These are phyloP conservation scores for Antidorcas marsupialis DNA, from an alignment of 2,113 vertebrate genomes.

Conservation along the genomic window DNA sequence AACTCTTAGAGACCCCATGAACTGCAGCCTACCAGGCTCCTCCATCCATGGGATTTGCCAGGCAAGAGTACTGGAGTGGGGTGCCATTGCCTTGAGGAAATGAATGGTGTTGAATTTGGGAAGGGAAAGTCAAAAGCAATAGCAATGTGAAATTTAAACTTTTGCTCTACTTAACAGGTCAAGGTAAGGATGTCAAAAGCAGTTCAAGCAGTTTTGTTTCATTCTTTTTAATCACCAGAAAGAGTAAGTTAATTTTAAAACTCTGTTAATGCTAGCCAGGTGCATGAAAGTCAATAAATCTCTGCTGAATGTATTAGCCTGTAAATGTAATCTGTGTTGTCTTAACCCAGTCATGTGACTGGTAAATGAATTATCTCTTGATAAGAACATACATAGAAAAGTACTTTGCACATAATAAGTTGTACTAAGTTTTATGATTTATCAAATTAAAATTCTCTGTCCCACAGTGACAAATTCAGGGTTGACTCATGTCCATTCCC, in stretches of 20 bases:
- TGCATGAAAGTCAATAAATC: not conserved
- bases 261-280: not conserved
- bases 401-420: not conserved
- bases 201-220: not conserved
- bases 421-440: not conserved
- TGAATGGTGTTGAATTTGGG: not conserved
- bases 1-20: too few relatives aligned
- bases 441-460: not conserved
- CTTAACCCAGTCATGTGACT: not conserved
- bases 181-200: not conserved
- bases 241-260: conserved; percentile 17
- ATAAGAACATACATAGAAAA: not conserved
- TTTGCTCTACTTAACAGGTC: not conserved
- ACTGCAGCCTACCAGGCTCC: too few relatives aligned
- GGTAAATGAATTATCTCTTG: not conserved
- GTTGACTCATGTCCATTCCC: not conserved
- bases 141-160: not conserved
- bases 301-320: not conserved
- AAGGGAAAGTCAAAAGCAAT: not conserved
- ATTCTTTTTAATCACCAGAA: not conserved
- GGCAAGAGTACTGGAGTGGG: too few relatives aligned
- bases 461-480: not conserved
- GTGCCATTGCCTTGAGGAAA: not conserved
- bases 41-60: too few relatives aligned
- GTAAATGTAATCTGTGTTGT: not conserved